phyloP scores from a whole-genome alignment of 2,113 vertebrate species.

The Dryoscopus gambensis region DNA sequence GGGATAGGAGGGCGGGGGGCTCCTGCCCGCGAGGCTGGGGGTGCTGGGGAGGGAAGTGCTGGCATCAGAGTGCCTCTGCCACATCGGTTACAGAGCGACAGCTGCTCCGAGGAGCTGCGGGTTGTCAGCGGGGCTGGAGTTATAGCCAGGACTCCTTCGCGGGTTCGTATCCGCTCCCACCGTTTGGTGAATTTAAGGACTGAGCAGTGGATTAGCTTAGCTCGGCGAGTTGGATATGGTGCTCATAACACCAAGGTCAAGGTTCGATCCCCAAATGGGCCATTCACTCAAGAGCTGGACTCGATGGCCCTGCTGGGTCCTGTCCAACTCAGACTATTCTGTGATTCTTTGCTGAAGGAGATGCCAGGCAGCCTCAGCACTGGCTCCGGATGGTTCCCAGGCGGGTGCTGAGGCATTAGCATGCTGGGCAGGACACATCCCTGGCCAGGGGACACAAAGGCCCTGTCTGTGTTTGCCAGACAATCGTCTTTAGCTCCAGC shows the following conservation, averaged over 20 bases:
- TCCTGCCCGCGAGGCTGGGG: too few species aligned
- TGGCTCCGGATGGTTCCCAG: not conserved
- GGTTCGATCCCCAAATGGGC: not conserved
- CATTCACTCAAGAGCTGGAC: not conserved
- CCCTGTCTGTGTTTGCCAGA: not conserved
- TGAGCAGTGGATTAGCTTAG: not conserved
- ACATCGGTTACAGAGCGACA: accelerated
- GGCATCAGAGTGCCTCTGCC: not conserved
- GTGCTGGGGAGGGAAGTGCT: not conserved
- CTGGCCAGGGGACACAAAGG: not conserved
- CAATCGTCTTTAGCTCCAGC: not conserved
- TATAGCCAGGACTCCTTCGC: not conserved
- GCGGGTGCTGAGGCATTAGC: not conserved
- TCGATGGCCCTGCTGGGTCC: not conserved
- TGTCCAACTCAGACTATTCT: not conserved
- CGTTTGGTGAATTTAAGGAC: not conserved
- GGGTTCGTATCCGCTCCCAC: accelerated
- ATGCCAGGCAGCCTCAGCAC: not conserved
- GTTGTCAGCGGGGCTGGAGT: accelerated
- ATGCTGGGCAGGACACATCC: not conserved
- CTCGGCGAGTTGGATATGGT: not conserved
- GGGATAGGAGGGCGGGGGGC: too few species aligned
- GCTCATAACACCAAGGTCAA: not conserved
- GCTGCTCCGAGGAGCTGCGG: not conserved
- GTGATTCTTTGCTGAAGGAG: not conserved